A percentile compares a stretch with the other conserved stretches of the same genome.
Evolutionary conservation across 2,113 vertebrate genomes (phyloP).

Genomic region (Otolemur garnettii): DNA sequence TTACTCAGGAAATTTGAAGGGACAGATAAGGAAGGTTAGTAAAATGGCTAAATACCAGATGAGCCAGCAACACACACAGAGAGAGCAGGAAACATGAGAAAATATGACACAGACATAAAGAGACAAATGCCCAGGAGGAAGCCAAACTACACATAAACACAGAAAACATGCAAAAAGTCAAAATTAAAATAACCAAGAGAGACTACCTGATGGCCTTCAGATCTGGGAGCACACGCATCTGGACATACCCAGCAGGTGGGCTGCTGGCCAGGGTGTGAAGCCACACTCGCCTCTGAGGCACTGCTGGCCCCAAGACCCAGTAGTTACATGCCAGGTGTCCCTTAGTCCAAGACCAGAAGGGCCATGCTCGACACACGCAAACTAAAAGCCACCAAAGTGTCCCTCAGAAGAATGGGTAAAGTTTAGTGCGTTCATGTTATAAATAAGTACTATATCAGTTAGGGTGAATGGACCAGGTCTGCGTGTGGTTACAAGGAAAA

Average conservation of each 20-base stretch:
- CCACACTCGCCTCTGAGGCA: neutral
- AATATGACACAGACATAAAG: accelerated
- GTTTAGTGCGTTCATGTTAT: accelerated
- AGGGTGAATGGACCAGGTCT: accelerated
- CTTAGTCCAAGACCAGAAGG: neutral
- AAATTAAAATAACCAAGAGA: accelerated
- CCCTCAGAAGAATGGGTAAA: accelerated
- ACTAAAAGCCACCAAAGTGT: accelerated
- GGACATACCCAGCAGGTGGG: accelerated
- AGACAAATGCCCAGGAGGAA: too few relatives aligned
- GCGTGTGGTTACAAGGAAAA: accelerated
- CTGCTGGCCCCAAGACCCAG: too few relatives aligned
- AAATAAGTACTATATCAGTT: too few relatives aligned
- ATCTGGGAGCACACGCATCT: accelerated
- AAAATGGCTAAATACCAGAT: neutral
- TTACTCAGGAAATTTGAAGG: neutral
- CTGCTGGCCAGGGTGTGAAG: accelerated
- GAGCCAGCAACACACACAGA: neutral
- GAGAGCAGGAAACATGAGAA: neutral
- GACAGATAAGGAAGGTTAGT: neutral
- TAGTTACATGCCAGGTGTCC: accelerated
- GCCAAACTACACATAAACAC: accelerated
- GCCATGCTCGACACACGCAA: neutral
- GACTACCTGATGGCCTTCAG: accelerated
- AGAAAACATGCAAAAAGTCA: neutral